These are phyloP conservation scores for Alaudala cheleensis DNA, from an alignment of 2,113 vertebrate species.

Conservation along the genomic window DNA sequence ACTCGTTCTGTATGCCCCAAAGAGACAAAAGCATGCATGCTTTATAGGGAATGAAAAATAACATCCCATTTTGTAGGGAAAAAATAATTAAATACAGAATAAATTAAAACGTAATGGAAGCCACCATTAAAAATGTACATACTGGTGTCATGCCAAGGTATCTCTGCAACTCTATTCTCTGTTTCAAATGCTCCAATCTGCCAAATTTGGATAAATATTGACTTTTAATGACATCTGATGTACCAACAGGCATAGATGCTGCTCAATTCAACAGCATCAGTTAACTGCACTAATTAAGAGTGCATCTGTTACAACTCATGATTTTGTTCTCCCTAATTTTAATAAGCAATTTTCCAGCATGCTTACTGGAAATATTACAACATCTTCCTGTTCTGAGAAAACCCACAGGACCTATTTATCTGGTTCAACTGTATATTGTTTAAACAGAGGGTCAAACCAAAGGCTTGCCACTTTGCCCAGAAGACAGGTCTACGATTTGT, in stretches of 20 bases:
- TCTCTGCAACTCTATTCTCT: not conserved
- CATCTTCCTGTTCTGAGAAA: not conserved
- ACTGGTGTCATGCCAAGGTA: not conserved
- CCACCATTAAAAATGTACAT: not conserved
- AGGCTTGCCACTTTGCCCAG: not conserved
- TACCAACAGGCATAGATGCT: not conserved
- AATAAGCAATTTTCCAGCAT: conserved; percentile 8
- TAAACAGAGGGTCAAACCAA: not conserved
- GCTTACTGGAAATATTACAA: conserved; percentile 49
- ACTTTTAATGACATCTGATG: not conserved
- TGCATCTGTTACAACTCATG: not conserved
- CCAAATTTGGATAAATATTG: not conserved
- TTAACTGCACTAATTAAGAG: not conserved
- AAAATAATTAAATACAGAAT: not conserved
- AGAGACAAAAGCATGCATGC: not conserved
- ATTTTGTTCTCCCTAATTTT: conserved; percentile 18
- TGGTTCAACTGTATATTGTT: not conserved
- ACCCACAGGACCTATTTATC: conserved; percentile 31
- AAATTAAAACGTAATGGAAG: not conserved
- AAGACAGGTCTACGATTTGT: not conserved
- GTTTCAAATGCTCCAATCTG: not conserved
- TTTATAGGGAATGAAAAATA: not conserved
- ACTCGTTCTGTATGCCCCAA: not conserved
- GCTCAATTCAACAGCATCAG: not conserved
- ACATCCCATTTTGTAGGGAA: not conserved